Evolutionary conservation across 2,888 invertebrate species (phyloP).

Genomic region (Ariolimax columbianus): DNA sequence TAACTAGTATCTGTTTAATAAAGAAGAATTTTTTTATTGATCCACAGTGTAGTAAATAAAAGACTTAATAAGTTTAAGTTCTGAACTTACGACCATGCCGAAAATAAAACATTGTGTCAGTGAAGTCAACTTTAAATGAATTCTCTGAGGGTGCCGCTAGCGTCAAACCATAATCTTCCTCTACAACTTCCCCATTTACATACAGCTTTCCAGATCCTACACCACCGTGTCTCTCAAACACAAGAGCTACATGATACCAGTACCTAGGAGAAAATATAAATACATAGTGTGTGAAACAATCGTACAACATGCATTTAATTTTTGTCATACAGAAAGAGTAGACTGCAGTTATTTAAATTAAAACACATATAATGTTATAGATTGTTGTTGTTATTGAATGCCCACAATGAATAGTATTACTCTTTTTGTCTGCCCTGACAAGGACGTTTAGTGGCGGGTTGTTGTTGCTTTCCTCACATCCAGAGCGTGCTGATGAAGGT

Average conservation of each 20-base stretch:
- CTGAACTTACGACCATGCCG: background rate
- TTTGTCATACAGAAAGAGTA: background rate
- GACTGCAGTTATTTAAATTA: too few relatives aligned
- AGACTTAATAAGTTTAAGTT: too few relatives aligned
- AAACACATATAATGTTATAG: too few relatives aligned
- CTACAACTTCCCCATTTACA: constrained; percentile 7
- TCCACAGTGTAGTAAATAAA: too few relatives aligned
- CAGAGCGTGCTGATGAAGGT: too few relatives aligned
- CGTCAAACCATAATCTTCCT: background rate
- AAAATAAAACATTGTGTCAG: background rate
- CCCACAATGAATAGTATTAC: too few relatives aligned
- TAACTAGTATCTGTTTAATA: too few relatives aligned
- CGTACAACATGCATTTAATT: background rate
- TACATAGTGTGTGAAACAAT: background rate
- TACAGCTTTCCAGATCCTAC: background rate
- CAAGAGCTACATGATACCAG: constrained; percentile 20
- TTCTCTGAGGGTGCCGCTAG: background rate
- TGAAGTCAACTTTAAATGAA: background rate
- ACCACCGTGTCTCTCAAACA: background rate
- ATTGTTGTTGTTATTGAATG: too few relatives aligned
- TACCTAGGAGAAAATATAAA: background rate
- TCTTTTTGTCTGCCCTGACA: too few relatives aligned
- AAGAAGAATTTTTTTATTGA: too few relatives aligned
- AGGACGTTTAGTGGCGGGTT: too few relatives aligned
- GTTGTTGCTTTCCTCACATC: too few relatives aligned